Base-by-base conservation (phyloP, 2,797 vertebrate genomes). In the Channa striata region DNA sequence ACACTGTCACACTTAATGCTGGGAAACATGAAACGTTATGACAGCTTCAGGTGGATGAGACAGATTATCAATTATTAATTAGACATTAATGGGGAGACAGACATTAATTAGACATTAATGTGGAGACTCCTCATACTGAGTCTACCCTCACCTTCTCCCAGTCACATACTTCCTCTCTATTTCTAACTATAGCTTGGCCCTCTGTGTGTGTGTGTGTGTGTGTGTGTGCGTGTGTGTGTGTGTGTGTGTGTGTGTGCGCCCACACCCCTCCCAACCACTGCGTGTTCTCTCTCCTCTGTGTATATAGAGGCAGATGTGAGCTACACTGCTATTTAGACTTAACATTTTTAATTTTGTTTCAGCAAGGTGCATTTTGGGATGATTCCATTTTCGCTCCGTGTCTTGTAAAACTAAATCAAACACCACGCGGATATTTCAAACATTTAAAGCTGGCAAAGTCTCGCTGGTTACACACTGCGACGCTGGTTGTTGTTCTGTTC, bases 71-170 rank as follows among this genome's bases (percentile, higher is more conserved):
- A 87, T 90, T 82, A 85, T 88, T 82, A 81, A 90, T 82, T 67
- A 71, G 81, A 82, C 82, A 83, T 85, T 90, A 91, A 85, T 72
- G 72, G 66, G 72, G 44, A 82, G 87, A 80, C 83, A 84, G 85
- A 82, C 88, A 85, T 88, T 89, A 91, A 92, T 92, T 90, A 89
- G 82, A 58, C 72, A 90, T 90, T 87, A 87, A 90, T 70, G 89
- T 70, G 80, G 84, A 73, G 80, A 66, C 72, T 81, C 85, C 71
- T 80, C 21, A 56, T 61, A 70, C 62, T 25, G 67, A 77, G 72
- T 68, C 75, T 79, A 53, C 67, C 47, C 47, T 62, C 74, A 48
- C 61, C 66, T 74, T 73, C 79, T 79, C 52, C 33, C 53, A 72
- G 60, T 71, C 80, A 70, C 77, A 67, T 80, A 72, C 72, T 75